phyloP scores from a whole-genome alignment of 1,140 invertebrate species.

The Bombus turneri region DNA sequence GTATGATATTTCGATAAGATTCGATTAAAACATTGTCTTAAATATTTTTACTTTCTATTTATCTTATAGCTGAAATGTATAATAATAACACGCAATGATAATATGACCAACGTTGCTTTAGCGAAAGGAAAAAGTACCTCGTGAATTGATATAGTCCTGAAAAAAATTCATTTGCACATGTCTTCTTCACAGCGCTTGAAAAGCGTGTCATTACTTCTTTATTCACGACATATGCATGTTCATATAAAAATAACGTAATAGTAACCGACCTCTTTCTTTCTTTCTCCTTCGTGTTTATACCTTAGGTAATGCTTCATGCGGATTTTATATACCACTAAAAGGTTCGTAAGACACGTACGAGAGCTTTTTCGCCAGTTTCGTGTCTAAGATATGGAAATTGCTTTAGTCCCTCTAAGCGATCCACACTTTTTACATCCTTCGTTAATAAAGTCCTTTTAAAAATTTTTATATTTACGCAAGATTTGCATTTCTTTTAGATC shows the following conservation, averaged over 20 bases:
- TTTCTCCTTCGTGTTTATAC: neutral
- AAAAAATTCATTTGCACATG: neutral
- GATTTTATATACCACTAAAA: slow-evolving; percentile 35
- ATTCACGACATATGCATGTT: too few species aligned
- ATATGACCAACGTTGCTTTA: too few species aligned
- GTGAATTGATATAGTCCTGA: neutral
- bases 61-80: too few species aligned
- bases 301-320: neutral
- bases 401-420: slow-evolving; percentile 2
- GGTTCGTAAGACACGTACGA: slow-evolving; percentile 16
- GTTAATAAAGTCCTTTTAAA: neutral
- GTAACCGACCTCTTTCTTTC: neutral
- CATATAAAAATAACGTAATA: neutral
- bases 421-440: neutral
- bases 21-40: too few species aligned
- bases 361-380: neutral
- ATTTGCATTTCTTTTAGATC: neutral
- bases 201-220: neutral
- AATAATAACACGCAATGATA: too few species aligned
- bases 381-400: slow-evolving; percentile 23
- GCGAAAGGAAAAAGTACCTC: too few species aligned
- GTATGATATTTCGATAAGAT: too few species aligned
- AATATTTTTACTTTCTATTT: too few species aligned
- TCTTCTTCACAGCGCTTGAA: too few species aligned
- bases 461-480: neutral